Percentiles rank a stretch among this genome's conserved stretches.
Evolutionary conservation across 2,797 vertebrate species (phyloP).

Genomic region (Streptopelia turtur): DNA sequence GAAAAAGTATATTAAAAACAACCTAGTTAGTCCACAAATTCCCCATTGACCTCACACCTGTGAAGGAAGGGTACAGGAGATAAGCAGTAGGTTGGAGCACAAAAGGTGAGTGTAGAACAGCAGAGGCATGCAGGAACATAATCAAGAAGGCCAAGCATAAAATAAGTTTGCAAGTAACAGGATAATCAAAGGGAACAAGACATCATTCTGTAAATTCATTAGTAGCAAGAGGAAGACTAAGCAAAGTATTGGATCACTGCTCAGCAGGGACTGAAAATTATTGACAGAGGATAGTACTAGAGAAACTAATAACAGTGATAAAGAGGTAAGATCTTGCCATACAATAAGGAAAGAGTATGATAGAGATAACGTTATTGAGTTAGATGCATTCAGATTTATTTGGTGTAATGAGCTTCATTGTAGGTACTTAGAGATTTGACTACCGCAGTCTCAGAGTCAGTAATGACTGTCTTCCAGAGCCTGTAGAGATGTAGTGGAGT

Average conservation of each 20-base stretch:
- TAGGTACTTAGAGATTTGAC: not conserved
- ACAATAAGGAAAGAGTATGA: not conserved
- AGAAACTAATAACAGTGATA: slow-evolving; percentile 32
- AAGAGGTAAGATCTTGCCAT: slow-evolving; percentile 7
- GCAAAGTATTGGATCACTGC: slow-evolving; percentile 29
- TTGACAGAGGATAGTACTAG: slow-evolving; percentile 10
- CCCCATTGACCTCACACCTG: not conserved
- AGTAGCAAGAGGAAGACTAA: slow-evolving; percentile 30
- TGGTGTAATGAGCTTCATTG: not conserved
- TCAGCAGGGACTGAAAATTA: slow-evolving; percentile 21
- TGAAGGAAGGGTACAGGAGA: not conserved
- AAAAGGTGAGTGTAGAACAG: not conserved
- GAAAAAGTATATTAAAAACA: not conserved
- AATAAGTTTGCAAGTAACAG: slow-evolving; percentile 9
- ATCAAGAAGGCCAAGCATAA: slow-evolving; percentile 1
- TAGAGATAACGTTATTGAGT: not conserved
- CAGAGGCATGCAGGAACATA: not conserved
- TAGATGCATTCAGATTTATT: slow-evolving; percentile 34
- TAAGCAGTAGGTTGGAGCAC: not conserved
- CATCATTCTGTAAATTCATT: slow-evolving; percentile 50
- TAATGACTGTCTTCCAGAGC: not conserved
- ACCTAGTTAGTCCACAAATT: not conserved
- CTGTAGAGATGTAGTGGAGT: not conserved
- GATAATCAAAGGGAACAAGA: slow-evolving; percentile 40
- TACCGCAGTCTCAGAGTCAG: not conserved